A percentile compares a stretch with the other conserved stretches of the same genome.
phyloP scores from a whole-genome alignment of 2,797 vertebrate species.

The Capromys pilorides region DNA sequence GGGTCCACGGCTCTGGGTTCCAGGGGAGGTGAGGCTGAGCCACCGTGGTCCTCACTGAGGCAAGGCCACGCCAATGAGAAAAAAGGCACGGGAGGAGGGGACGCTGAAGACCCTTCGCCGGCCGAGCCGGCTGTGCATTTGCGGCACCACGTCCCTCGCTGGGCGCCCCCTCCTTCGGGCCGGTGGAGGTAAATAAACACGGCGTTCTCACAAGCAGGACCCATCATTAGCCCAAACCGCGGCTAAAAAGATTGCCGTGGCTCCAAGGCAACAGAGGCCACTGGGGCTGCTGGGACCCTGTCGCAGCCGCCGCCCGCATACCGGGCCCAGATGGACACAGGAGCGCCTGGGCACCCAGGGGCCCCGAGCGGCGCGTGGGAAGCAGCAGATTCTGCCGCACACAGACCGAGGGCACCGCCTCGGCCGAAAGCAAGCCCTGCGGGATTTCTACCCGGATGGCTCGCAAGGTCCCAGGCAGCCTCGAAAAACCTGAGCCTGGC shows the following conservation, averaged over 20 bases:
- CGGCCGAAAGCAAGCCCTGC: conserved; percentile 28
- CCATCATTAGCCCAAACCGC: conserved; percentile 13
- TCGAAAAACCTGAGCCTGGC: background rate
- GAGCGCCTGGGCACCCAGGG: background rate
- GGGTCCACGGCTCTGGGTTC: background rate
- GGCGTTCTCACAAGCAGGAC: background rate
- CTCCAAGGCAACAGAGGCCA: background rate
- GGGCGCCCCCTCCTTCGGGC: background rate
- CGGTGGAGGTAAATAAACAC: conserved; percentile 18
- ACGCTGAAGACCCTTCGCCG: background rate
- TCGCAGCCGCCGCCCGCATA: accelerated
- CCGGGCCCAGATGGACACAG: too few relatives aligned
- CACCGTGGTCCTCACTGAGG: background rate
- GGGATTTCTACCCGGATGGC: background rate
- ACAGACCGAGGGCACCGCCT: background rate
- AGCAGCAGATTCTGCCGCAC: background rate
- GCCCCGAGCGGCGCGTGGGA: background rate
- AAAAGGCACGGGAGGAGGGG: too few relatives aligned
- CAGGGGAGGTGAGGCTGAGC: background rate
- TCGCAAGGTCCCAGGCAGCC: background rate
- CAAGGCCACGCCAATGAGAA: background rate
- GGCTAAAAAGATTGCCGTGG: background rate
- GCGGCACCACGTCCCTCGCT: background rate
- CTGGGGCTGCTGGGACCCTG: background rate
- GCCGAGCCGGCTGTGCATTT: background rate